Evolutionary conservation across 2,113 vertebrate genomes (phyloP).

Genomic region (Herpetotheres cachinnans): DNA sequence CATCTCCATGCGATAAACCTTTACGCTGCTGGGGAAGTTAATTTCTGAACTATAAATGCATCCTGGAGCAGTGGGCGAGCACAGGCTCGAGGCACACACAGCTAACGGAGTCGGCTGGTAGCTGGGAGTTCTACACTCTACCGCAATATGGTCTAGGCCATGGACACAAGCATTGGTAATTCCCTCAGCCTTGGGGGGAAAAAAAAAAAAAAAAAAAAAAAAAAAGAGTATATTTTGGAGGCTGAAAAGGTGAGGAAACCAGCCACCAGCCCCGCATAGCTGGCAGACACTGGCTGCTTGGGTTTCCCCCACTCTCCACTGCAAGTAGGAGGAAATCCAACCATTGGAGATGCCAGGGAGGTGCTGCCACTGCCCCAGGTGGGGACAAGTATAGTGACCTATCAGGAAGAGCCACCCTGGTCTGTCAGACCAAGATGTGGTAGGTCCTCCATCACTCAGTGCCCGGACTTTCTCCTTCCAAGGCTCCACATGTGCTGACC

Average conservation of each 20-base stretch:
- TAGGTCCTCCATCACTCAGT: neutral
- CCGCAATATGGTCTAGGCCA: fast-evolving
- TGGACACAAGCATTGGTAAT: neutral
- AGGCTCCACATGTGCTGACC: neutral
- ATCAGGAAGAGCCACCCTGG: neutral
- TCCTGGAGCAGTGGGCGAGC: neutral
- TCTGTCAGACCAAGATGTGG: neutral
- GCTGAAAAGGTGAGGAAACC: neutral
- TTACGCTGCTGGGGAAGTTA: neutral
- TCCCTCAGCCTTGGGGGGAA: neutral
- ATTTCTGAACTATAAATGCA: neutral
- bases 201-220: neutral
- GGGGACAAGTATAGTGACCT: neutral
- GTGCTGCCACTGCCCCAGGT: neutral
- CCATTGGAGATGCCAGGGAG: neutral
- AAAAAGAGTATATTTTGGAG: neutral
- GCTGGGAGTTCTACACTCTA: neutral
- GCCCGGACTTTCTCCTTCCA: neutral
- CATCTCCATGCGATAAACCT: neutral
- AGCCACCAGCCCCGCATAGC: fast-evolving
- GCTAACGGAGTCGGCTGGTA: neutral
- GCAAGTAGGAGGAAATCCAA: neutral
- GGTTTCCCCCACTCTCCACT: neutral
- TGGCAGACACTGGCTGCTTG: neutral
- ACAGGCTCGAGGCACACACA: neutral